Base-by-base conservation (phyloP, 2,797 vertebrate genomes). In the Anguilla pacifica region DNA sequence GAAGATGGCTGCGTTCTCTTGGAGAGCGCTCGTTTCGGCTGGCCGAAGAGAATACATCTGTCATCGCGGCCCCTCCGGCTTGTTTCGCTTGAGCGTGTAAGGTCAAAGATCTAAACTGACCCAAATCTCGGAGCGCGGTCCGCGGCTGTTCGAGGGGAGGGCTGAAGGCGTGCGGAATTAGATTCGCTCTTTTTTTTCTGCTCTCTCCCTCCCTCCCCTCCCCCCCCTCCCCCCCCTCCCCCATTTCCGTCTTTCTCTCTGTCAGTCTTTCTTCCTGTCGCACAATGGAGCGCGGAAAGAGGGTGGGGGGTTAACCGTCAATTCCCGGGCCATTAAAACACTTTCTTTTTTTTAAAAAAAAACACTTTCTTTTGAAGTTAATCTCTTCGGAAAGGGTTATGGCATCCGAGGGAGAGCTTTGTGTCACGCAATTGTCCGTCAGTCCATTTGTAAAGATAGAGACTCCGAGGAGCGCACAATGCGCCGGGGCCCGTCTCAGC, bases 51-150 rank as follows among this genome's bases (percentile, higher is more conserved):
- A 92, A 90, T 89, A 89, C 94, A 95, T 94, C 90, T 94, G 92
- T 92, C 93, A 90, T 79, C 77, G 89, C 79, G 91, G 93, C 83
- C 89, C 87, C 87, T 88, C 89, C 70, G 87, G 92, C 92, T 88
- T 82, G 70, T 84, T 93, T 49, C 82, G 74, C 0, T 55, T 77
- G 88, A 4, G 87, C 2, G 72, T 64, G 1, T 35, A 88, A 86
- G 91, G 90, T 92, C 90, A 95, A 90, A 88, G 90, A 94, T 91
- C 92, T 88, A 91, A 93, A 93, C 85, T 91, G 88, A 94, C 94
- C 95, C 92, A 91, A 93, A 94, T 95, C 91, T 95, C 92, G 83
- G 91, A 90, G 84, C 88, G 90, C 39, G 86, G 35, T 57, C 88
- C 74, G 25, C 22, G 90, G 81, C 64, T 88, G 91, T 25, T 86